Conservation (phyloP, 2,888 invertebrate genomes). For the Lysandra coridon region DNA sequence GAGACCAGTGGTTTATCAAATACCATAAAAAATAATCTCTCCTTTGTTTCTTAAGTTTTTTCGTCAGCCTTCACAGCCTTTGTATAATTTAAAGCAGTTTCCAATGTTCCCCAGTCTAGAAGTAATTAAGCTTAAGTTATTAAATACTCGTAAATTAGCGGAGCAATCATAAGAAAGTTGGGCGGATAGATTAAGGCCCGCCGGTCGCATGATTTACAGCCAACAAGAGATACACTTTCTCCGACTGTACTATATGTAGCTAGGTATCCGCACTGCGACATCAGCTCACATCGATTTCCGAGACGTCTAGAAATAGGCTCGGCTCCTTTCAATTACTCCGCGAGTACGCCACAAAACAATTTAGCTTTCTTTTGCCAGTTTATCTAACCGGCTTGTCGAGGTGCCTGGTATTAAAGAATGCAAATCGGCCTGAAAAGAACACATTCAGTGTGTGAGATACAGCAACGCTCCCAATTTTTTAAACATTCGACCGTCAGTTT, state of each 20-base stretch:
- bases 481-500: neutral
- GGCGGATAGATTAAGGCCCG: conserved; percentile 43
- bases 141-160: neutral
- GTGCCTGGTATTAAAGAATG: neutral
- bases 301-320: conserved; percentile 48
- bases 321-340: conserved; percentile 37
- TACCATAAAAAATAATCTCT: neutral
- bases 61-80: neutral
- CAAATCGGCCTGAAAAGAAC: neutral
- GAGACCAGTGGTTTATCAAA: neutral
- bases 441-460: neutral
- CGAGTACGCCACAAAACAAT: neutral
- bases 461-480: neutral
- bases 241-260: conserved; percentile 44
- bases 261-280: conserved; percentile 71
- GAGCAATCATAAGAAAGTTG: conserved; percentile 31
- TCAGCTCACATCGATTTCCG: conserved; percentile 57
- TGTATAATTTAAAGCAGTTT: neutral
- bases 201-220: conserved; percentile 42
- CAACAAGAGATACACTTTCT: conserved; percentile 52
- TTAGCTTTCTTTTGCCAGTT: neutral
- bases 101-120: neutral
- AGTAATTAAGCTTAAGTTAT: neutral
- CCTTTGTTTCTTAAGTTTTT: neutral
- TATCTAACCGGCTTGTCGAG: neutral